Evolutionary conservation across 2,797 vertebrate genomes (phyloP).

Genomic region (Etheostoma nigrum): DNA sequence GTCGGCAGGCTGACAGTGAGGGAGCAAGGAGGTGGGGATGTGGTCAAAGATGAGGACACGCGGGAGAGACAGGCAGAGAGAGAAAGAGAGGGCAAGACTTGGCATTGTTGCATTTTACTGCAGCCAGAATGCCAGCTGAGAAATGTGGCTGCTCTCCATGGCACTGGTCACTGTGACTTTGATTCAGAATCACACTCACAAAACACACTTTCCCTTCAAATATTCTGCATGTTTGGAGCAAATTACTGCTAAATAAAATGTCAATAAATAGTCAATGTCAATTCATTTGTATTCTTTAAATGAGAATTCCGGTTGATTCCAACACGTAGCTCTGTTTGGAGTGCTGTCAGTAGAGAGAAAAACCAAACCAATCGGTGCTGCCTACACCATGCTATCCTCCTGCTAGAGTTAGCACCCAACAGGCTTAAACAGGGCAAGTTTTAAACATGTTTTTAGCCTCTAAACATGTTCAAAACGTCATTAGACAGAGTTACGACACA

Average conservation of each 20-base stretch:
- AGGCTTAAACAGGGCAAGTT: too few species aligned
- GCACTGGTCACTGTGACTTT: slow-evolving; percentile 53
- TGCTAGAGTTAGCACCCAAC: too few species aligned
- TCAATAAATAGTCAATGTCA: not conserved
- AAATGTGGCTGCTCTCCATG: slow-evolving; percentile 56
- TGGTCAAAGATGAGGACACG: slow-evolving; percentile 25
- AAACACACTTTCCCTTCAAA: slow-evolving; percentile 14
- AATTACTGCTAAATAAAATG: not conserved
- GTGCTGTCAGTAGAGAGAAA: too few species aligned
- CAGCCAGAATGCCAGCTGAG: slow-evolving; percentile 55
- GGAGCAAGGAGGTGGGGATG: slow-evolving; percentile 30
- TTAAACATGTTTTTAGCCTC: too few species aligned
- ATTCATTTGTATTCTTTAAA: not conserved
- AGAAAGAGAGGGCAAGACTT: slow-evolving; percentile 34
- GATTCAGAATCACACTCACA: slow-evolving; percentile 39
- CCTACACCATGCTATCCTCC: too few species aligned
- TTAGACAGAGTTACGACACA: too few species aligned
- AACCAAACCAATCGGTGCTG: too few species aligned
- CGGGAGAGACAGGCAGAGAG: slow-evolving; percentile 19
- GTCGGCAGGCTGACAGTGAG: not conserved
- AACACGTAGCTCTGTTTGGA: too few species aligned
- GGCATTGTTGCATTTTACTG: slow-evolving; percentile 48
- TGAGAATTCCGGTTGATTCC: too few species aligned
- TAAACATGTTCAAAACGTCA: too few species aligned
- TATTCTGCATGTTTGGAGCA: not conserved